These are phyloP conservation scores for Dysdera silvatica DNA, from an alignment of 1,140 invertebrate species.

Conservation along the genomic window DNA sequence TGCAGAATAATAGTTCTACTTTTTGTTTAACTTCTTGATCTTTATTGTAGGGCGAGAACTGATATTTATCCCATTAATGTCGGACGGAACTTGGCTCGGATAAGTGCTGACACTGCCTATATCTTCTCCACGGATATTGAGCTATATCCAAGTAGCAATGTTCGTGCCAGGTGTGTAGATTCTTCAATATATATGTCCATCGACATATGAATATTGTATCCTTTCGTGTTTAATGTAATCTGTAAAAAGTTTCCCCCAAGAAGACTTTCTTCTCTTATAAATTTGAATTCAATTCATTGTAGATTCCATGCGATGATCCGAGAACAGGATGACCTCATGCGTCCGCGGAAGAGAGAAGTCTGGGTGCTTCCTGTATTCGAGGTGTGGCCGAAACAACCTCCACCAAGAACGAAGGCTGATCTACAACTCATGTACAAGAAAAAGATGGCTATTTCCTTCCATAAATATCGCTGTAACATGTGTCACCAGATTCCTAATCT, in stretches of 20 bases:
- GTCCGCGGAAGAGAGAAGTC: too few relatives aligned
- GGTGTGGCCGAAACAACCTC: conserved; percentile 55
- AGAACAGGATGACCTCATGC: too few relatives aligned
- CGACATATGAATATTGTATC: too few relatives aligned
- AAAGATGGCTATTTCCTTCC: conserved; percentile 70
- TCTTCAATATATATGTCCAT: too few relatives aligned
- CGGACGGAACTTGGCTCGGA: conserved; percentile 37
- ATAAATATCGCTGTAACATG: conserved; percentile 75
- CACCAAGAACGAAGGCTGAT: conserved; percentile 64
- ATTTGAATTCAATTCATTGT: too few relatives aligned
- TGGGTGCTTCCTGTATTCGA: conserved; percentile 74
- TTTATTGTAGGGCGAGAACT: too few relatives aligned
- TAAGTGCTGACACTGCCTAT: conserved; percentile 34
- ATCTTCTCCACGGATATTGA: conserved; percentile 39
- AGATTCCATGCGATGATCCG: too few relatives aligned
- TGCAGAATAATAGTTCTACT: too few relatives aligned
- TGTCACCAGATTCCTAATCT: conserved; percentile 77
- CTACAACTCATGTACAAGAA: conserved; percentile 48
- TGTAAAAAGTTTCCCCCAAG: too few relatives aligned
- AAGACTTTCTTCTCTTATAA: too few relatives aligned
- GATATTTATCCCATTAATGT: conserved; percentile 40
- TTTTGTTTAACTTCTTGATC: too few relatives aligned
- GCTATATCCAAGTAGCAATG: conserved; percentile 35
- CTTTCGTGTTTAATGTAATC: too few relatives aligned
- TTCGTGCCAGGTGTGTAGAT: conserved; percentile 29